Evolutionary conservation across 1,140 invertebrate genomes (phyloP), one percentile per base, ranked within the genome.

Genomic region (Cyrtorhinus lividipennis): DNA sequence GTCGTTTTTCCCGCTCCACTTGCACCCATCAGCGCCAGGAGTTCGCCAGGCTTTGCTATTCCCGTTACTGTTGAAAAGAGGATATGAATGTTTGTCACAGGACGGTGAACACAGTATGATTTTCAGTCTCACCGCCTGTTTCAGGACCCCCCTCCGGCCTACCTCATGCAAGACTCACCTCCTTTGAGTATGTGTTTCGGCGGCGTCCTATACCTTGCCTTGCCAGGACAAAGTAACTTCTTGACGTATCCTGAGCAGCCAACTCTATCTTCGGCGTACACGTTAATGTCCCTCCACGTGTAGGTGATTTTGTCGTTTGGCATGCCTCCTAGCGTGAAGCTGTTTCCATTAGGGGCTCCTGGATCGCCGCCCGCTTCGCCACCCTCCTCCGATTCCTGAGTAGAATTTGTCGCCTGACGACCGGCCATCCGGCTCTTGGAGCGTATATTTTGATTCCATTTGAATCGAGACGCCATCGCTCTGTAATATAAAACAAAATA

Each of bases 1-100:
- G 94, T 97, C 0, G 94, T 95, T 77, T 98, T 99, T 2, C 95
- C 95, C 0, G 95, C 90, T 0, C 94, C 94, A 24, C 91, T 94
- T 2, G 92, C 87, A 2, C 94, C 94, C 86, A 98, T 88, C 23
- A 97, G 85, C 1, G 92, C 92, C 61, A 96, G 72, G 23, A 97
- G 73, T 72, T 95, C 90, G 2, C 92, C 93, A 2, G 92, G 88
- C 72, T 86, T 83, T 0, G 91, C 92, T 1, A 88, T 80, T 10
- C 94, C 93, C 66, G 79, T 86, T 1, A 93, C 91, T 89, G 66
- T n/a, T 73, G 76, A 65, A 53, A 64, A 66, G n/a, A 57, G 15
- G 20, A 57, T n/a, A n/a, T n/a, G n/a, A 2, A 20, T 2, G 18
- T 48, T 48, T 48, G 46, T 48, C n/a, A n/a, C n/a, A n/a, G n/a